A percentile compares a stretch with the other conserved stretches of the same genome.
phyloP scores from a whole-genome alignment of 1,140 invertebrate species.

The Drosophila miranda region DNA sequence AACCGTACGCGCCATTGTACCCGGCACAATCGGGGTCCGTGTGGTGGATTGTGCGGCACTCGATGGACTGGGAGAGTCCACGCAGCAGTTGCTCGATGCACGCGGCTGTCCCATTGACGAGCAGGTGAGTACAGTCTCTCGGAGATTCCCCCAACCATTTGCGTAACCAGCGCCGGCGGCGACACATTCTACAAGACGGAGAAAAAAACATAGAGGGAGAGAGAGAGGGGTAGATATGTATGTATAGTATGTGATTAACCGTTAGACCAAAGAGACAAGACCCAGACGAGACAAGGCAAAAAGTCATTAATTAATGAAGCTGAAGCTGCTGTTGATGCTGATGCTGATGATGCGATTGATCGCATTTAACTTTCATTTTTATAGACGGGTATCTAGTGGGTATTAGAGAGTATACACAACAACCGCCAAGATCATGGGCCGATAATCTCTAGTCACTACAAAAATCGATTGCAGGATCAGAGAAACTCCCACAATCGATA shows the following conservation, averaged over 20 bases:
- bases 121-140: slow-evolving; percentile 81
- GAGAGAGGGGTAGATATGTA: neutral
- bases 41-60: slow-evolving; percentile 89
- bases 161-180: slow-evolving; percentile 44
- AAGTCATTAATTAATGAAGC: slow-evolving; percentile 59
- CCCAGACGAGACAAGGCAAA: slow-evolving; percentile 16
- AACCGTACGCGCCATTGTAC: slow-evolving; percentile 87
- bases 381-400: slow-evolving; percentile 25
- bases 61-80: slow-evolving; percentile 88
- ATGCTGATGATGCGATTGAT: slow-evolving; percentile 31
- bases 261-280: slow-evolving; percentile 34
- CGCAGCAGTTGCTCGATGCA: slow-evolving; percentile 87
- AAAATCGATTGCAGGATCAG: too few relatives aligned
- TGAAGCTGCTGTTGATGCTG: slow-evolving; percentile 5
- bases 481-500: too few relatives aligned
- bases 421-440: too few relatives aligned
- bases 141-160: slow-evolving; percentile 25
- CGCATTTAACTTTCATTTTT: slow-evolving; percentile 61
- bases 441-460: too few relatives aligned
- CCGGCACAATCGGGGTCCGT: slow-evolving; percentile 87
- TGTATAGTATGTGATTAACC: slow-evolving; percentile 2
- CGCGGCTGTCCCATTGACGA: slow-evolving; percentile 88
- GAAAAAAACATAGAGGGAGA: slow-evolving; percentile 10
- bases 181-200: slow-evolving; percentile 36
- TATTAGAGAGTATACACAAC: slow-evolving; percentile 8